Conservation (phyloP, 1,140 invertebrate species). For the Drosophila simulans region DNA sequence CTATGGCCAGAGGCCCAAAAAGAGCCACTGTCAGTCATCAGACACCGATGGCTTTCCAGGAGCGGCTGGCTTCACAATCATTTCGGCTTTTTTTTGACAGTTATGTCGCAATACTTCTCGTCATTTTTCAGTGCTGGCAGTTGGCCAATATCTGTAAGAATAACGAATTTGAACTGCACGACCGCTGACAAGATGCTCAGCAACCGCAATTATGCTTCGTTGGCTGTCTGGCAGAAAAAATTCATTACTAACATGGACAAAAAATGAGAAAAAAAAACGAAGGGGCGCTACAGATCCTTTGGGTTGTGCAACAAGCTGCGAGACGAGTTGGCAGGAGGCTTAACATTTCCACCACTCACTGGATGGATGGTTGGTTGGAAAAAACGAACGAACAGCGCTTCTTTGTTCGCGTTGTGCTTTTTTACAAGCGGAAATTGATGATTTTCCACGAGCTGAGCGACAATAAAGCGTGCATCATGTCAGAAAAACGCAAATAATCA, state of each 20-base stretch:
- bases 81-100: constrained; percentile 56
- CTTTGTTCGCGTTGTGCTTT: constrained; percentile 71
- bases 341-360: constrained; percentile 35
- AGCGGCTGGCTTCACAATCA: constrained; percentile 54
- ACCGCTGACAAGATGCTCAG: constrained; percentile 67
- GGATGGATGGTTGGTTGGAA: constrained; percentile 24
- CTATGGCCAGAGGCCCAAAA: not conserved
- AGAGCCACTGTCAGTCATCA: constrained; percentile 29
- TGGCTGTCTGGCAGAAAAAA: constrained; percentile 56
- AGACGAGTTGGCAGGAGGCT: constrained; percentile 35
- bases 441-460: constrained; percentile 74
- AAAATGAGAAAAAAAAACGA: not conserved
- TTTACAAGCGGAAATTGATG: constrained; percentile 83
- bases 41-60: constrained; percentile 15
- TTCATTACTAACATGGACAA: constrained; percentile 62
- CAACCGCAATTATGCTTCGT: constrained; percentile 67
- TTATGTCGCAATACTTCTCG: constrained; percentile 58
- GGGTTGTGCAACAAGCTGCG: constrained; percentile 36
- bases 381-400: constrained; percentile 43
- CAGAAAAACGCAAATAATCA: constrained; percentile 83
- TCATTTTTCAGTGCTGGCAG: constrained; percentile 66
- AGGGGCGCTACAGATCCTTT: constrained; percentile 3
- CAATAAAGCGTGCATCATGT: constrained; percentile 80
- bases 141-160: constrained; percentile 53
- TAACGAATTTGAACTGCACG: constrained; percentile 43